Evolutionary conservation across 2,888 invertebrate species (phyloP), one percentile per base, ranked within the genome.

Genomic region (Amorpha juglandis): DNA sequence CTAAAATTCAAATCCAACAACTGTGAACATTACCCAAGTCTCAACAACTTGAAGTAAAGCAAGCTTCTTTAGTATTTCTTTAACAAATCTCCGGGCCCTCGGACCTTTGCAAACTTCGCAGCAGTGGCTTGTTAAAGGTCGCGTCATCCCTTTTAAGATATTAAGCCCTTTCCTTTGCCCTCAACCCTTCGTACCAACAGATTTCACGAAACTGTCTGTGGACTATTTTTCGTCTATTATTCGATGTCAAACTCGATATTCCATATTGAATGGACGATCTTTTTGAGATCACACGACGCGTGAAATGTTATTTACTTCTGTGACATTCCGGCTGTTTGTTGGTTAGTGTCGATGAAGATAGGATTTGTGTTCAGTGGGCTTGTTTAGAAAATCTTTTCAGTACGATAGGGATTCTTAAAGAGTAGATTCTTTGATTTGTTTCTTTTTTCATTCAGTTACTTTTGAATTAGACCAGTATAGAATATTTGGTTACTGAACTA

Each of bases 81-180:
- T 58, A 42, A 38, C 58, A 58, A 58, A 58, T 58, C 58, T 16
- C 42, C 19, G 12, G 38, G 7, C 51, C 58, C 38, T 19, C 42
- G 58, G 58, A 58, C 58, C 58, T 58, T 58, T 58, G 58, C 38
- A 38, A 58, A 58, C 38, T 58, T 58, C 58, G 19, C 58, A 38
- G 19, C 58, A 58, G 42, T 58, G 58, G 58, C 58, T 58, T 58
- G 58, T 58, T 42, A 42, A 58, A 58, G 58, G 58, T 58, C 42
- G 58, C 58, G 65, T 70, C 66, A 69, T 67, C 69, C 73, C 74
- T 76, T 79, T 75, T 74, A 78, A 75, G 76, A 79, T 78, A 78
- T 79, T 76, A 76, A 74, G 69, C 71, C 71, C 64, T 78, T 69
- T 65, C 71, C 73, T 71, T 69, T 70, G 72, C 76, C 75, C 77